These are phyloP conservation scores for Xenopus tropicalis DNA, from an alignment of 2,113 vertebrate genomes.

Conservation along the genomic window DNA sequence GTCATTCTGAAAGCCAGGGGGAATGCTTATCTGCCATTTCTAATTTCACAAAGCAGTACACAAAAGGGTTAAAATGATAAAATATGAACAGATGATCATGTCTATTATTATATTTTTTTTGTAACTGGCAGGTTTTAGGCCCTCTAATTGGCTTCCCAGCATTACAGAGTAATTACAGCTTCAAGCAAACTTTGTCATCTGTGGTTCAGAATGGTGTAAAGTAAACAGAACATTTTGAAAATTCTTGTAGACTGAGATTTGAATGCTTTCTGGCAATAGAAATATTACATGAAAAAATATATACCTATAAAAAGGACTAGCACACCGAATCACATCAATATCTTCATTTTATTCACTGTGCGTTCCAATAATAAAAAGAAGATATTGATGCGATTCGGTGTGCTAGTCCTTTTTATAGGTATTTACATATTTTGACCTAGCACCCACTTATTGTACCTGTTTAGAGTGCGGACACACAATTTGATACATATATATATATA, in stretches of 20 bases:
- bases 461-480: too few species aligned
- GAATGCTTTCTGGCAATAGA: constrained; percentile 10
- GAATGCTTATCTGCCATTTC: too few species aligned
- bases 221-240: constrained; percentile 69
- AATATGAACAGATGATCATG: constrained; percentile 64
- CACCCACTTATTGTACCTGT: too few species aligned
- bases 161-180: constrained; percentile 70
- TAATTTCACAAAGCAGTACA: constrained; percentile 42
- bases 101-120: constrained; percentile 49
- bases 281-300: constrained; percentile 9
- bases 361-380: too few species aligned
- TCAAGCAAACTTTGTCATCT: constrained; percentile 69
- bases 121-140: constrained; percentile 64
- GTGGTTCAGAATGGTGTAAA: constrained; percentile 71
- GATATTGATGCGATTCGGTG: too few species aligned
- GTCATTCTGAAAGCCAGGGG: too few species aligned
- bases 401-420: too few species aligned
- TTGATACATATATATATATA: too few species aligned
- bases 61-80: constrained; percentile 59
- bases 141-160: constrained; percentile 68
- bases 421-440: too few species aligned
- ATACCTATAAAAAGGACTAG: too few species aligned
- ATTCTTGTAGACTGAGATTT: constrained; percentile 62
- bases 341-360: too few species aligned
- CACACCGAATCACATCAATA: too few species aligned